Evolutionary conservation across 2,797 vertebrate genomes (phyloP).

Genomic region (Rhabdomys pumilio): DNA sequence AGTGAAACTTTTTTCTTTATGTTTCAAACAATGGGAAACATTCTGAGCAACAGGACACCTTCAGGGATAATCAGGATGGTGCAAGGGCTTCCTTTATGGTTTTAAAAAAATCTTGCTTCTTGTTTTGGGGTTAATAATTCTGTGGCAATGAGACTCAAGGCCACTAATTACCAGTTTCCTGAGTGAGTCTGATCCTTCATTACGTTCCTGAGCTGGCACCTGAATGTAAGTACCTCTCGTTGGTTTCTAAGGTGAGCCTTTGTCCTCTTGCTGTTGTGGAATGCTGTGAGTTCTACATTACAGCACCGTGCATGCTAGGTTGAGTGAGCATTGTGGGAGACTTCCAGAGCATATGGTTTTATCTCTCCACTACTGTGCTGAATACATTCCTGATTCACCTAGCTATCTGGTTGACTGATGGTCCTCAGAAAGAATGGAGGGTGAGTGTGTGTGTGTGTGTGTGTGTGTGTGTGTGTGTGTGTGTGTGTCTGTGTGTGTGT

Average conservation of each 20-base stretch:
- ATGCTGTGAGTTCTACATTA: neutral
- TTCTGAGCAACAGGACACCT: neutral
- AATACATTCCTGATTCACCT: neutral
- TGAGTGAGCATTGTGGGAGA: neutral
- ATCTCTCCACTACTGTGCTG: neutral
- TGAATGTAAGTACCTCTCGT: neutral
- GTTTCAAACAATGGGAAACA: slow-evolving; percentile 5
- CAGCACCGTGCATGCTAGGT: neutral
- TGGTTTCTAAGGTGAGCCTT: neutral
- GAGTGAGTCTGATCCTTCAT: neutral
- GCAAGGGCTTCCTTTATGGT: neutral
- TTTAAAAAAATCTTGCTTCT: slow-evolving; percentile 34
- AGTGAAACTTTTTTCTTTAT: slow-evolving; percentile 24
- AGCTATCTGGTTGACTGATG: neutral
- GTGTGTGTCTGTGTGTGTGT: neutral
- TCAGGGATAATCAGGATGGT: neutral
- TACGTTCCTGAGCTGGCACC: neutral
- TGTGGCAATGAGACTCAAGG: neutral
- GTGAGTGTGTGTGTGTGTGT: neutral
- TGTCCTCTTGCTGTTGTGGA: neutral
- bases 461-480: neutral
- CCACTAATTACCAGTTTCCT: neutral
- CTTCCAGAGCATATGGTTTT: neutral
- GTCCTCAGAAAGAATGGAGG: neutral
- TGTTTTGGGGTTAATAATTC: slow-evolving; percentile 8